These are phyloP conservation scores for Pandion haliaetus DNA, from an alignment of 2,113 vertebrate genomes.

Conservation along the genomic window DNA sequence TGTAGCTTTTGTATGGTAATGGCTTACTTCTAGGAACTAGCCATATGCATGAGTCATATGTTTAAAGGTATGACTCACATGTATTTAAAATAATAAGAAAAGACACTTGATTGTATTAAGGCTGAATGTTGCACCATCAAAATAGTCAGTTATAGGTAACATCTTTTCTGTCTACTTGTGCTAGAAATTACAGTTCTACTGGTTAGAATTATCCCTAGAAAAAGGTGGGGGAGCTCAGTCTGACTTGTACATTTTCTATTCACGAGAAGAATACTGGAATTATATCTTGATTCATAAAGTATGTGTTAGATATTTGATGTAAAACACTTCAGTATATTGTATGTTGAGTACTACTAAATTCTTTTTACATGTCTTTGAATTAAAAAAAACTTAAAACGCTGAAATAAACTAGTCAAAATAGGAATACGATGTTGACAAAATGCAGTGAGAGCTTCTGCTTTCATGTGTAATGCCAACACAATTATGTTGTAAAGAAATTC, in stretches of 20 bases:
- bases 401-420: neutral
- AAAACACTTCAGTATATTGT: neutral
- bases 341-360: neutral
- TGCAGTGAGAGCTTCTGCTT: neutral
- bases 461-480: neutral
- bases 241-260: neutral
- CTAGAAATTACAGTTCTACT: neutral
- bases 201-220: neutral
- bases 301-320: neutral
- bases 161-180: neutral
- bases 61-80: neutral
- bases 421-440: neutral
- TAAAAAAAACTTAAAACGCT: neutral
- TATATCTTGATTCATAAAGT: neutral
- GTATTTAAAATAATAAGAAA: neutral
- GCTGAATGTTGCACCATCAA: neutral
- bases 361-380: neutral
- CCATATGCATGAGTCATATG: neutral
- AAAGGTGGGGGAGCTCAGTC: neutral
- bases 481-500: neutral
- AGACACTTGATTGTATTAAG: neutral
- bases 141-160: neutral
- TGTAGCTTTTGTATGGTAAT: neutral
- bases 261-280: neutral
- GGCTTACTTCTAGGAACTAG: neutral